Evolutionary conservation across 2,888 invertebrate species (phyloP).

Genomic region (Drosophila quinaria): DNA sequence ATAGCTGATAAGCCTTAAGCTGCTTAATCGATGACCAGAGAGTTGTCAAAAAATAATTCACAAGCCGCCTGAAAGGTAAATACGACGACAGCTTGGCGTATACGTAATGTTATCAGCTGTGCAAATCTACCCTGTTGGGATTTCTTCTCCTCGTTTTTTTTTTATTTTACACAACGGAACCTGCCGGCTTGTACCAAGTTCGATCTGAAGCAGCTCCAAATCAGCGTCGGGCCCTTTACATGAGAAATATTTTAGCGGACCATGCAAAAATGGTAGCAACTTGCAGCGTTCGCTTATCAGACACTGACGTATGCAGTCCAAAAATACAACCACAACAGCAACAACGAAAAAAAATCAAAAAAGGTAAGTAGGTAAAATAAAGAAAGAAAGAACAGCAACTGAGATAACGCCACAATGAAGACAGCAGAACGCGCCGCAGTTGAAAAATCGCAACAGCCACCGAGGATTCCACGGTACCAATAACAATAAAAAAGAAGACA

Average conservation of each 20-base stretch:
- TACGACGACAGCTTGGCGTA: slow-evolving; percentile 74
- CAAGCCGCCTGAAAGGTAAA: slow-evolving; percentile 69
- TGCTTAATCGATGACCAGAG: slow-evolving; percentile 81
- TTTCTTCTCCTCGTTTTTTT: slow-evolving; percentile 6
- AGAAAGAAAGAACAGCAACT: slow-evolving; percentile 41
- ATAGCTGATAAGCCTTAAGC: slow-evolving; percentile 77
- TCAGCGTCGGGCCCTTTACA: slow-evolving; percentile 70
- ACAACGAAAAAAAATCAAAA: slow-evolving; percentile 13
- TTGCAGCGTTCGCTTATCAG: slow-evolving; percentile 72
- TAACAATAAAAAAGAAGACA: slow-evolving; percentile 24
- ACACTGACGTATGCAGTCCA: slow-evolving; percentile 70
- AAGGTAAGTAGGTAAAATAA: slow-evolving; percentile 38
- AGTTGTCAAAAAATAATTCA: slow-evolving; percentile 82
- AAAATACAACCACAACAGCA: slow-evolving; percentile 14
- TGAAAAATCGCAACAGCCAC: slow-evolving; percentile 67
- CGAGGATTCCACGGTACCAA: slow-evolving; percentile 37
- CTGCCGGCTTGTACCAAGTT: slow-evolving; percentile 19
- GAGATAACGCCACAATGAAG: slow-evolving; percentile 80
- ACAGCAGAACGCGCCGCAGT: slow-evolving; percentile 81
- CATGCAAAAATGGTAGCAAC: slow-evolving; percentile 80
- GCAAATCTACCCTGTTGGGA: slow-evolving; percentile 75
- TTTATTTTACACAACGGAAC: slow-evolving; percentile 42
- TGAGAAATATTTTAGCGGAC: slow-evolving; percentile 79
- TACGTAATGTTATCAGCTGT: slow-evolving; percentile 76
- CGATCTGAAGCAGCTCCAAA: slow-evolving; percentile 44